Percentiles rank a stretch among this genome's conserved stretches.
These are phyloP conservation scores for Chydorus sphaericus DNA, from an alignment of 2,888 invertebrate genomes.

Conservation along the genomic window DNA sequence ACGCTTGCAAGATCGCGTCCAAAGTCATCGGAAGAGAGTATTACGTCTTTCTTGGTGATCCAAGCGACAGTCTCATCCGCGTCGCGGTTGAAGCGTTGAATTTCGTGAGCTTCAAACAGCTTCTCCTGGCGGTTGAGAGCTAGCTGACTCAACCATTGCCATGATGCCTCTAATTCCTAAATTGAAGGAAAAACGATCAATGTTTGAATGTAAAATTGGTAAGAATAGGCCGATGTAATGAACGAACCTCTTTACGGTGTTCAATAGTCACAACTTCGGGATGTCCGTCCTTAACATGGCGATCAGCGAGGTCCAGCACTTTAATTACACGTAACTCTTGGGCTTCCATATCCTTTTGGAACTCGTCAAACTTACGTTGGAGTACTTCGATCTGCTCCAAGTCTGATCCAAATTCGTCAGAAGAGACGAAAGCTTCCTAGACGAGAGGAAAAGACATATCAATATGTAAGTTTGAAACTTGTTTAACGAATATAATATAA, in stretches of 20 bases:
- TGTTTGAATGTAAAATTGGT: background rate
- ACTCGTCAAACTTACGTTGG: constrained; percentile 98
- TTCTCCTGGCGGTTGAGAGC: constrained; percentile 91
- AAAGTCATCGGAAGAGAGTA: constrained; percentile 89
- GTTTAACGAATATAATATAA: constrained; percentile 1
- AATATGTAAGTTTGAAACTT: background rate
- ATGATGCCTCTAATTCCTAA: constrained; percentile 84
- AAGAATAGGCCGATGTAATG: background rate
- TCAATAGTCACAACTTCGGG: constrained; percentile 65
- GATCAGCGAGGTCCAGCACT: constrained; percentile 88
- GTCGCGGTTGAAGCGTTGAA: constrained; percentile 95
- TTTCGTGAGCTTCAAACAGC: constrained; percentile 95
- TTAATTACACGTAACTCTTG: constrained; percentile 93
- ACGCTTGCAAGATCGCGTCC: constrained; percentile 95
- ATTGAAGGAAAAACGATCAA: constrained; percentile 6
- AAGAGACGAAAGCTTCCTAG: constrained; percentile 80
- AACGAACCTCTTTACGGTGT: constrained; percentile 39
- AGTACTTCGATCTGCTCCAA: constrained; percentile 97
- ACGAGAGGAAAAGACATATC: constrained; percentile 17
- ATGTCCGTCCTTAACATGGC: constrained; percentile 81
- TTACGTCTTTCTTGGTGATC: constrained; percentile 96
- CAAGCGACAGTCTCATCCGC: constrained; percentile 98
- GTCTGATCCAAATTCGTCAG: constrained; percentile 96
- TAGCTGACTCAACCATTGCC: constrained; percentile 87
- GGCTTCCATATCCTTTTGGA: constrained; percentile 95